Evolutionary conservation across 2,113 vertebrate species (phyloP), one percentile per base, ranked within the genome.

Genomic region (Atrichornis clamosus): DNA sequence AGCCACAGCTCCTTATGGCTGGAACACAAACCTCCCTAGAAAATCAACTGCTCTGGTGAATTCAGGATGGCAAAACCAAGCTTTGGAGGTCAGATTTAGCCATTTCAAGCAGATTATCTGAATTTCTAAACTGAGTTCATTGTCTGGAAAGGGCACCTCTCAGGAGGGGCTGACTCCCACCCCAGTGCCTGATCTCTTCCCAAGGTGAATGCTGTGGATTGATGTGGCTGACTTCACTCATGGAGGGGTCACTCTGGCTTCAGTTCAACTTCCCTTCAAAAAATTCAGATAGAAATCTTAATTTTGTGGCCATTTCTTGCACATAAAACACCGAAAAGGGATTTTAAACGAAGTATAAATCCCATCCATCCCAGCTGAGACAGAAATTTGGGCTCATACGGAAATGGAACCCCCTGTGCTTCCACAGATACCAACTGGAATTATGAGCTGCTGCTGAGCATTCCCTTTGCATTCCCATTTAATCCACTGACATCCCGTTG

Each of bases 281-380:
- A 41, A 9, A 41, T 41, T 41, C 39, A 41, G 84, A 65, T 16
- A 72, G 19, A n/a, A 21, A 18, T 32, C 64, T 6, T 53, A 15
- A 39, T 68, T 37, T 53, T 60, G 5, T 55, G 12, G 14, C 39
- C 56, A 62, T 67, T 62, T 84, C 37, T 76, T 56, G 30, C 28
- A 32, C n/a, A n/a, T 12, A 32, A 14, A 42, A 37, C 47, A 52
- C 49, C 37, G 21, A 53, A 0, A 1, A 4, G 4, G 5, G 16
- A 41, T 42, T 72, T 91, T 52, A 81, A 67, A 72, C 53, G 33
- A 81, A 84, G 11, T 41, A 70, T 30, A 44, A 75, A 84, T 24
- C 33, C 37, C 32, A 53, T 14, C 14, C 30, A 37, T 56, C 84
- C 58, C 30, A 68, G 21, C 49, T 15, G 12, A 80, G 52, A 62